Base-by-base conservation (phyloP, 2,113 vertebrate species). In the Amazona vittata region DNA sequence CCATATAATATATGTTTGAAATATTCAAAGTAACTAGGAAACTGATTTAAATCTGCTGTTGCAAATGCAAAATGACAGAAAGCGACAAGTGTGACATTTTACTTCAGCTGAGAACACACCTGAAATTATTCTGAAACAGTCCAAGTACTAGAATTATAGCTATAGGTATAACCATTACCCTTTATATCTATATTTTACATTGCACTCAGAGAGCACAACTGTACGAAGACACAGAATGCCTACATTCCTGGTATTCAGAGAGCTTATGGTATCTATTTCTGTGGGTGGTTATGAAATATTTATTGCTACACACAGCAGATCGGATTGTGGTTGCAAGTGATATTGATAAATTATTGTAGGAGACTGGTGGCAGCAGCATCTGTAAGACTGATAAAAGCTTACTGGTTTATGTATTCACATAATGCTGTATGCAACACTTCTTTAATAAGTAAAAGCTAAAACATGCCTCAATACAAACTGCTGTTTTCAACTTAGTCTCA, bases 401-500 rank as follows among this genome's bases (percentile, higher is more conserved):
- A 20, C 46, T 46, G 19, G 12, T 31, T 64, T 49, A 3, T 20
- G 11, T 25, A 49, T 41, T 24, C 60, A 37, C 17, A 20, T 74
- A 28, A 33, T 37, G 60, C 10, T 39, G 9, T 16, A 18, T 33
- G 55, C 12, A 94, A 55, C 26, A 25, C 8, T 46, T 35, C 31
- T 52, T 83, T 83, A 52, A 95, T 90, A 86, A 80, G 64, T 43
- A 68, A 79, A 74, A 96, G 44, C 11, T 24, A 33, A 59, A 89
- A 37, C n/a, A 17, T 33, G 83, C 18, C 80, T 64, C 39, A 92
- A 78, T 92, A 86, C 55, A 73, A 78, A 33, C 65, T 87, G 68
- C 64, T 47, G 31, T 79, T 93, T 97, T 96, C 83, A 96, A 81
- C 77, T 96, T 91, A 89, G 81, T 71, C 63, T 62, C 57, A 85